Percentiles rank a stretch among this genome's conserved stretches.
phyloP scores from a whole-genome alignment of 2,113 vertebrate species.

The Condylura cristata region DNA sequence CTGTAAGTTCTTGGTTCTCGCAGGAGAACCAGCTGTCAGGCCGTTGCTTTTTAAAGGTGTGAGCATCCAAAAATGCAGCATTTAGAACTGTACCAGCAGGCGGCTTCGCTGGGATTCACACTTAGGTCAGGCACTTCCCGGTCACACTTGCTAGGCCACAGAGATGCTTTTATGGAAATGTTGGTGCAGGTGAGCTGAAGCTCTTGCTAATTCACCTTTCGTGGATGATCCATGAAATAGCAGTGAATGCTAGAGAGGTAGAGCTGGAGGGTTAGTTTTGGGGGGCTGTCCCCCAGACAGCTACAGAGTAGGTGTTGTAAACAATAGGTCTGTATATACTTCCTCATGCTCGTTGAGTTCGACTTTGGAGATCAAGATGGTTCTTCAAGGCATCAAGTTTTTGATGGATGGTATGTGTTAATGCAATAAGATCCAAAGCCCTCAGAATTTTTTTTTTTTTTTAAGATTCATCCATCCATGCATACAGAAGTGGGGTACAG shows the following conservation, averaged over 20 bases:
- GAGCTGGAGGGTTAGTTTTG: not conserved
- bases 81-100: not conserved
- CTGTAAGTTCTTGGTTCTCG: not conserved
- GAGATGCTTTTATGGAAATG: slow-evolving; percentile 28
- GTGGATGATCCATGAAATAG: not conserved
- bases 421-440: not conserved
- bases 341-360: not conserved
- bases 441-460: not conserved
- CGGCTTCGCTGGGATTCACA: too few relatives aligned
- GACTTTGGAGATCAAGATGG: not conserved
- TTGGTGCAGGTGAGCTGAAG: not conserved
- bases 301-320: not conserved
- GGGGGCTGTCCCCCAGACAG: not conserved
- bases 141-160: not conserved
- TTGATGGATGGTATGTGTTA: not conserved
- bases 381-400: not conserved
- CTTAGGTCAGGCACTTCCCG: not conserved
- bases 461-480: too few relatives aligned
- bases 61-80: not conserved
- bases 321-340: not conserved
- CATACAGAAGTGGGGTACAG: too few relatives aligned
- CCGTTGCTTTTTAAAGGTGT: not conserved
- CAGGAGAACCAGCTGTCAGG: slow-evolving; percentile 6
- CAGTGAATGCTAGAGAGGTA: not conserved
- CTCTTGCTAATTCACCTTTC: not conserved